Evolutionary conservation across 2,113 vertebrate species (phyloP).

Genomic region (Heterotilapia buettikoferi): DNA sequence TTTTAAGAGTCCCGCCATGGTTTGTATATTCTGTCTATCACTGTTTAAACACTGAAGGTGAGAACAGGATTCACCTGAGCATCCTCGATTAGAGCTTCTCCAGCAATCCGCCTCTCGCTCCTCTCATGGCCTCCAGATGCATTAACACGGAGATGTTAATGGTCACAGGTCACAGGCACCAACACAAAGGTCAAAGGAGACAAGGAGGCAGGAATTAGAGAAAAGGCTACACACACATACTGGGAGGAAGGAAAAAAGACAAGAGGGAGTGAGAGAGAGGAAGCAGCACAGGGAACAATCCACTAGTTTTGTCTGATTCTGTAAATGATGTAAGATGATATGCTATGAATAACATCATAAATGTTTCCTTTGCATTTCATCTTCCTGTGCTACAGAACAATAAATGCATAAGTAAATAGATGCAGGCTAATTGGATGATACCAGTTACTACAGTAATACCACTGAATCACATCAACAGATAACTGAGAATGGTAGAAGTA

Average conservation of each 20-base stretch:
- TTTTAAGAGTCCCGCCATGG: background rate
- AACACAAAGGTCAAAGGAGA: background rate
- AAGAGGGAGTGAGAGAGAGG: background rate
- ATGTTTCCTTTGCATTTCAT: background rate
- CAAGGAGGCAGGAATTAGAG: background rate
- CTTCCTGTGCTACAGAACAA: background rate
- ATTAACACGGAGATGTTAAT: background rate
- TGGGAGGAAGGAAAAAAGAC: background rate
- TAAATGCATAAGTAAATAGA: background rate
- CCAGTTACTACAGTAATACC: background rate
- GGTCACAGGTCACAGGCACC: background rate
- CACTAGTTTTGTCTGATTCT: background rate
- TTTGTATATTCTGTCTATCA: background rate
- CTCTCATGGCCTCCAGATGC: background rate
- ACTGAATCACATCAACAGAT: background rate
- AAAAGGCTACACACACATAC: background rate
- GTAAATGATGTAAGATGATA: background rate
- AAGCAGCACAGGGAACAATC: background rate
- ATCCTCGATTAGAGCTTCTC: background rate
- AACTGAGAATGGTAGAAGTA: background rate
- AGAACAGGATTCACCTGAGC: background rate
- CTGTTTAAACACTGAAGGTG: background rate
- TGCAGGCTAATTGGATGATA: background rate
- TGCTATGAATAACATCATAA: background rate
- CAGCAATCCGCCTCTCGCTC: background rate